Conservation (phyloP, 2,113 vertebrate genomes). For the Cyanoderma ruficeps region DNA sequence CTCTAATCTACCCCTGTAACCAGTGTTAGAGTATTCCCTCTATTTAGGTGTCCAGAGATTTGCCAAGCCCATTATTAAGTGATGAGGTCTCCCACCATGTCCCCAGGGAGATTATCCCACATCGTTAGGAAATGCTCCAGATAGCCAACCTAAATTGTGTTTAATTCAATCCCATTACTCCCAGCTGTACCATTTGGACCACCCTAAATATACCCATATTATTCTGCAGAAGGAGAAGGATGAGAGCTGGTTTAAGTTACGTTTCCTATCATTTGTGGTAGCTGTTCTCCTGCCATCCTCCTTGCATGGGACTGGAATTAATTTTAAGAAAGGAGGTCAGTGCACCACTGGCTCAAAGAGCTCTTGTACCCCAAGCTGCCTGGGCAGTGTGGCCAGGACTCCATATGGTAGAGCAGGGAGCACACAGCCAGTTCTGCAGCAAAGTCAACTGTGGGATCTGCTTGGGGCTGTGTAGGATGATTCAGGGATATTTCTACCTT, state of each 20-base stretch:
- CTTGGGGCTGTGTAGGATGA: constrained; percentile 3
- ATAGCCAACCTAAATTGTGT: constrained; percentile 51
- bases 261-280: constrained; percentile 54
- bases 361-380: not conserved
- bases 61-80: constrained; percentile 59
- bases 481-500: constrained; percentile 49
- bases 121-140: constrained; percentile 27
- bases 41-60: constrained; percentile 45
- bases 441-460: constrained; percentile 25
- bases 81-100: constrained; percentile 52
- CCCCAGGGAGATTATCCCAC: constrained; percentile 49
- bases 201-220: constrained; percentile 40
- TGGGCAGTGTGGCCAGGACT: not conserved
- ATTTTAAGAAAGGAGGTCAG: constrained; percentile 43
- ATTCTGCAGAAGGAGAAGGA: not conserved
- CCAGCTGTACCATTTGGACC: constrained; percentile 62
- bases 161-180: constrained; percentile 61
- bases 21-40: not conserved
- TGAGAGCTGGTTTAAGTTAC: constrained; percentile 54
- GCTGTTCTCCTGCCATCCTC: constrained; percentile 48
- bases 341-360: constrained; percentile 40
- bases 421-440: constrained; percentile 1
- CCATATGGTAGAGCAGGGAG: not conserved
- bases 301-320: not conserved
- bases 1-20: not conserved